Percentiles rank a stretch among this genome's conserved stretches.
These are phyloP conservation scores for Resseliella maxima DNA, from an alignment of 2,888 invertebrate species.

Conservation along the genomic window DNA sequence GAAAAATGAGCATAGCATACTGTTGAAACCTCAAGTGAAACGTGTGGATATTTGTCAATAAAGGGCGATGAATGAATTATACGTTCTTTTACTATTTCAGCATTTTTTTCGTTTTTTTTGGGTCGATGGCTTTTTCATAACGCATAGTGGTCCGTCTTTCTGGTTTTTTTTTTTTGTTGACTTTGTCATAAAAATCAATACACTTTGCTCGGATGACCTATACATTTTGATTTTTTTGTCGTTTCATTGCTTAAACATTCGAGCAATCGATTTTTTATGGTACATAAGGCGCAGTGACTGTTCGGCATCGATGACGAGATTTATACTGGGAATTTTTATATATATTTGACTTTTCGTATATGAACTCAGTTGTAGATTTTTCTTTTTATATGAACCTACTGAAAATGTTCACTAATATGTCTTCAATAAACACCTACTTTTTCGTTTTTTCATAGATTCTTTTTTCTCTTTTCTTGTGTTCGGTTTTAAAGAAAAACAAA, in stretches of 20 bases:
- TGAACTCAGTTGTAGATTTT: not conserved
- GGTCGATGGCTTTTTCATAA: slow-evolving; percentile 36
- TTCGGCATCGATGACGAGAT: slow-evolving; percentile 8
- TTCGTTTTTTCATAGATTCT: not conserved
- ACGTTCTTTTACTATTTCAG: slow-evolving; percentile 39
- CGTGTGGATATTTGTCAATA: slow-evolving; percentile 48
- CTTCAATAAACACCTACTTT: slow-evolving; percentile 45
- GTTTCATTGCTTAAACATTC: slow-evolving; percentile 38
- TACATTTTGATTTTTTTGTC: slow-evolving; percentile 45
- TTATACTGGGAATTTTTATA: not conserved
- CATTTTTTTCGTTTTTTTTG: not conserved
- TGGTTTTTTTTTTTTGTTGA: slow-evolving; percentile 10
- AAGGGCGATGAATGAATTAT: slow-evolving; percentile 48
- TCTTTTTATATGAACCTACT: not conserved
- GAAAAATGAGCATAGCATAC: not conserved
- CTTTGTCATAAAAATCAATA: slow-evolving; percentile 48
- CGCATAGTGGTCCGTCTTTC: not conserved
- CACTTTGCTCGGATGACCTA: slow-evolving; percentile 48
- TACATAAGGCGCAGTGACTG: slow-evolving; percentile 18
- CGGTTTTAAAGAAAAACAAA: not conserved
- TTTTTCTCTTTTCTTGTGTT: not conserved
- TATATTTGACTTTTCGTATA: not conserved
- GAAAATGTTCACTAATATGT: not conserved
- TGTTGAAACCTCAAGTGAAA: slow-evolving; percentile 25
- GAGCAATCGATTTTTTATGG: slow-evolving; percentile 45